Base-by-base conservation (phyloP, 2,888 invertebrate species). In the Imbricaverruca yamaguchii region DNA sequence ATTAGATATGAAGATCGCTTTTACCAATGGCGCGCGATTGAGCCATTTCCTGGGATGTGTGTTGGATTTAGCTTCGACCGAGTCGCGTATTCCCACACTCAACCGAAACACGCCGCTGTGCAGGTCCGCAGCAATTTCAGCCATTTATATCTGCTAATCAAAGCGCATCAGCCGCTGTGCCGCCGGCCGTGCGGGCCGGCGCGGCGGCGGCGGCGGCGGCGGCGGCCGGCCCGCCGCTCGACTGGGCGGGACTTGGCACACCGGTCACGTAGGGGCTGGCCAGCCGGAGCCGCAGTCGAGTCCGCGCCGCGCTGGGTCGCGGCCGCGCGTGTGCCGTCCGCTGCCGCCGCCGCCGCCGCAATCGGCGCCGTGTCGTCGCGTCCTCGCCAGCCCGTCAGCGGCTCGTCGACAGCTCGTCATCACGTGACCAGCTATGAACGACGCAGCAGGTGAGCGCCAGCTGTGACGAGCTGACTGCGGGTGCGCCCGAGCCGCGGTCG, bases 71-170 rank as follows among this genome's bases (percentile, higher is more conserved):
- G 39, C 39, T 39, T 39, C 39, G 39, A 39, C 39, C 39, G 69
- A 69, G 10, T 15, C 69, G 15, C 23, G 39, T 12, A 69, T 69
- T 39, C 69, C 69, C 69, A 69, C 39, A 23, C 11, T 23, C 10
- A 13, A 15, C 39, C 69, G 39, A 69, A 39, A 15, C 53, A 53
- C 74, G 0, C 53, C 8, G 21, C 53, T 59, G 18, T 55, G 21
- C 74, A 59, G 74, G 53, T 21, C 53, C 21, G 9, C 74, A 18
- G 74, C 74, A 74, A 74, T 74, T 74, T 74, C 74, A 53, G 13
- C 55, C 74, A 74, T 74, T 74, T 74, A 74, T 74, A 74, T 55
- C 55, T 21, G 74, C 55, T 74, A 74, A 74, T 74, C 74, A 74
- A 74, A 74, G 74, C 74, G 55, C 21, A 39, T 13, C 69, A 39